Percentiles rank a stretch among this genome's conserved stretches.
These are phyloP conservation scores for Lagorchestes hirsutus DNA, from an alignment of 2,797 vertebrate species.

Conservation along the genomic window DNA sequence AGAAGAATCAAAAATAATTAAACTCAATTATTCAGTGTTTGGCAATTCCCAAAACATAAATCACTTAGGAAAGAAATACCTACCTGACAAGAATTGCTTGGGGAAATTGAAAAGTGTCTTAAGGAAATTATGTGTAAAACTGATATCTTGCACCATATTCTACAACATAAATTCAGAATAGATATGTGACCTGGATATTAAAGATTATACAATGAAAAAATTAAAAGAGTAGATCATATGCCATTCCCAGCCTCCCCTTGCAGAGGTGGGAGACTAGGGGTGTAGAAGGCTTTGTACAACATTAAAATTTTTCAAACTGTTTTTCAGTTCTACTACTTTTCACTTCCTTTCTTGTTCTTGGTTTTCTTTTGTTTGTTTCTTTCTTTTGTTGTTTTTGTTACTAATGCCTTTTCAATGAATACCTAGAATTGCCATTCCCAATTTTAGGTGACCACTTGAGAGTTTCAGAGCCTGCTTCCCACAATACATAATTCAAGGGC, in stretches of 20 bases:
- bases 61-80: not conserved
- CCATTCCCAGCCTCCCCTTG: not conserved
- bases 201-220: not conserved
- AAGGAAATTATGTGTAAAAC: not conserved
- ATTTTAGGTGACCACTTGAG: not conserved
- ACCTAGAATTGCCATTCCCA: not conserved
- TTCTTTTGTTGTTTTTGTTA: not conserved
- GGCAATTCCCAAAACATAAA: not conserved
- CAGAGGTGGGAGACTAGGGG: not conserved
- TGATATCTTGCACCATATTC: not conserved
- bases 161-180: not conserved
- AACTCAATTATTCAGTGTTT: not conserved
- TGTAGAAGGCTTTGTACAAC: not conserved
- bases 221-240: not conserved
- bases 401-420: not conserved
- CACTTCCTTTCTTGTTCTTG: not conserved
- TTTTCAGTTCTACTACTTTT: not conserved
- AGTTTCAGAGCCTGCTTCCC: not conserved
- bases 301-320: not conserved
- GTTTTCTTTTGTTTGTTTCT: not conserved
- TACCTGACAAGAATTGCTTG: not conserved
- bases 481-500: not conserved
- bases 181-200: not conserved
- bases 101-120: not conserved
- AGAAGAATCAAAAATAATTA: not conserved